Base-by-base conservation (phyloP, 1,140 invertebrate genomes). In the Bombyx mandarina region DNA sequence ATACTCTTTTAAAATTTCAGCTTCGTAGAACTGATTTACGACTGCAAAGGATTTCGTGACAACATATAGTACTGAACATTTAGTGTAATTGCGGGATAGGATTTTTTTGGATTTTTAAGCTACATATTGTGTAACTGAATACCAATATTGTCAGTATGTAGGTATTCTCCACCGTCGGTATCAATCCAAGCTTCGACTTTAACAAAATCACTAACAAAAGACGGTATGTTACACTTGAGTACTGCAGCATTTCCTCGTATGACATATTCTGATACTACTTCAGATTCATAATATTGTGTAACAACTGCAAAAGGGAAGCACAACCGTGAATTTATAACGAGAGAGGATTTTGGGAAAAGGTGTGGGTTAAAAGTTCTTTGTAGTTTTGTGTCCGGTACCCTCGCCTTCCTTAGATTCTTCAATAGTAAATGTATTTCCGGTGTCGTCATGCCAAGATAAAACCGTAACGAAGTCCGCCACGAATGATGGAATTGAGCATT, bases 181-280 rank as follows among this genome's bases (percentile, higher is more conserved):
- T 94, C 92, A 60, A 95, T 92, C 97, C 97, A 98, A 57, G 94
- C 92, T 70, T 96, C 94, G 7, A 98, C 95, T 70, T 92, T 91
- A 43, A 98, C 94, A 80, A 97, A 98, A 89, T 97, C 96, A 49
- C 94, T 93, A 47, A 97, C 95, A 86, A 97, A 98, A 57, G 93
- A 94, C 12, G 97, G 97, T 68, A 98, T 97, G 67, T 93, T 95
- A 82, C 97, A 98, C 86, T 97, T 97, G 47, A 98, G 84, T 52
- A 98, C 94, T 22, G 96, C 97, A 50, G 96, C 94, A 85, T 97
- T 97, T 54, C 96, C 96, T 57, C 94, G 91, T 73, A 97, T 97
- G 42, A 97, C 95, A 86, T 97, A 97, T 73, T 96, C 96, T 47
- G 96, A 96, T n/a, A 96, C 93, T 54, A 97, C 94, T 86, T 97